Base-by-base conservation (phyloP, 2,113 vertebrate species). In the Puffinus mauretanicus region DNA sequence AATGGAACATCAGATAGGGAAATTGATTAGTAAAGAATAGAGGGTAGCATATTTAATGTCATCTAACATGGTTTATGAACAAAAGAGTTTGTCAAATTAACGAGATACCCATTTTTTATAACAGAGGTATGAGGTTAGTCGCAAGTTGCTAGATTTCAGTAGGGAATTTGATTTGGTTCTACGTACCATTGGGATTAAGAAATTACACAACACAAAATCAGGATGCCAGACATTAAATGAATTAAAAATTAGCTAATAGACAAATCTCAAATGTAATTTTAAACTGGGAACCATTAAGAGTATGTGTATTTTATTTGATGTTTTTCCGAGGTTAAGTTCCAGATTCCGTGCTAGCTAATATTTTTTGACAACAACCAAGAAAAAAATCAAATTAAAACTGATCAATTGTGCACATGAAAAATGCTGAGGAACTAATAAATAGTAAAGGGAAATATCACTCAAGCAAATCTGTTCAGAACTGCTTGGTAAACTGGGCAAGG, bases 21-120 rank as follows among this genome's bases (percentile, higher is more conserved):
- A 95, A 83, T 0, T 81, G 79, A 94, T 86, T 77, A 90, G 93
- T 73, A 75, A 94, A 75, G 34, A 88, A 88, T 51, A 71, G n/a
- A 93, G 1, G 5, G n/a, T 69, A 82, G 34, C 55, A 67, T 91
- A 95, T 88, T 90, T 92, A 88, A 94, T 75, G 34, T 36, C 20
- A 49, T 88, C 36, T 46, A 83, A 81, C 60, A 64, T 78, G 44
- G 60, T 71, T 94, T 95, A 96, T 84, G 60, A 62, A 44, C 60
- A 94, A 93, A 90, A 72, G 14, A 94, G 83, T 81, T 73, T 83
- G 29, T 75, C 67, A 90, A 75, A 92, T 90, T 93, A 75, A 70
- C 1, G 1, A 86, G 46, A 65, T 36, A 75, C 47, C 1, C 5
- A 67, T 90, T 90, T 93, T 93, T 84, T 88, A 81, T 79, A 52